Conservation (phyloP, 2,113 vertebrate genomes). For the Lasiurus cinereus region DNA sequence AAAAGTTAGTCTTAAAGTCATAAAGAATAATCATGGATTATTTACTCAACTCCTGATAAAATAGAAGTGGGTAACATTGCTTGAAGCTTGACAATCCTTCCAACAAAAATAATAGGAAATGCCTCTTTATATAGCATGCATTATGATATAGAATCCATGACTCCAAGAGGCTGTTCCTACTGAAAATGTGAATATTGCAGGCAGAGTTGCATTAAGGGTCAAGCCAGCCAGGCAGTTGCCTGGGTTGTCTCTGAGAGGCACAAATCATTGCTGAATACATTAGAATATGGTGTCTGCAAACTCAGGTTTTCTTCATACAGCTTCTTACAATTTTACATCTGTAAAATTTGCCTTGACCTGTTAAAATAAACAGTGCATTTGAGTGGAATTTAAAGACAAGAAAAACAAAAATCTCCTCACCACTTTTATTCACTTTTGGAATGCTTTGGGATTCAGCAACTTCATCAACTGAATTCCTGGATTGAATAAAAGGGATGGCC, state of each 20-base stretch:
- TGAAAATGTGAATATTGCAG: neutral
- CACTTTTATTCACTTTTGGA: neutral
- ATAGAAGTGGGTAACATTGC: neutral
- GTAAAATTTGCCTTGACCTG: neutral
- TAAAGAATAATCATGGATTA: conserved; percentile 5
- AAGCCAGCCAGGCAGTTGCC: neutral
- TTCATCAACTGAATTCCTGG: neutral
- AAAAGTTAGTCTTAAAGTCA: conserved; percentile 28
- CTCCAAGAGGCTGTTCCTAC: neutral
- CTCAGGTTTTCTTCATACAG: neutral
- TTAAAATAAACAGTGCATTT: neutral
- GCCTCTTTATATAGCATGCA: neutral
- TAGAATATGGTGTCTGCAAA: neutral
- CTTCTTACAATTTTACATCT: conserved; percentile 10
- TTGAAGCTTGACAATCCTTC: neutral
- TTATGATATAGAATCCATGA: neutral
- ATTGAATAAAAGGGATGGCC: neutral
- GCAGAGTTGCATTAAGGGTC: neutral
- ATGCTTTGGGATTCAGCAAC: neutral
- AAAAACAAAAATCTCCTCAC: neutral
- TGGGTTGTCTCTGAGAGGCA: neutral
- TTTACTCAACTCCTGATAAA: conserved; percentile 38
- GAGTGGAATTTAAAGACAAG: conserved; percentile 44
- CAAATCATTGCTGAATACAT: neutral
- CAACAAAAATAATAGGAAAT: conserved; percentile 55